phyloP scores from a whole-genome alignment of 2,797 vertebrate species.

The Xiphophorus birchmanni region DNA sequence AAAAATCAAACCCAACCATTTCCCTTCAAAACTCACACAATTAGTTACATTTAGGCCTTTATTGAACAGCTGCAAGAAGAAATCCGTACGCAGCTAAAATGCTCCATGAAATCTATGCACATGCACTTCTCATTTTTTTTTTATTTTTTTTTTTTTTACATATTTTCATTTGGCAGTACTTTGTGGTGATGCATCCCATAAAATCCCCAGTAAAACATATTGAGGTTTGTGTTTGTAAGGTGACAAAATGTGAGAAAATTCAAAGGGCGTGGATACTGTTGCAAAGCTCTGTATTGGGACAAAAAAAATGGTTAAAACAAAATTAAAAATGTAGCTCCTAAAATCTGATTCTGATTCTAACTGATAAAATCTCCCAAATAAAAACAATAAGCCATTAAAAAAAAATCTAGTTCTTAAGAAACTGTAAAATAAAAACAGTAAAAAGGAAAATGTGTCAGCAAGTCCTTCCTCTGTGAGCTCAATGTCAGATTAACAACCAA shows the following conservation, averaged over 20 bases:
- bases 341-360: not conserved
- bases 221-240: not conserved
- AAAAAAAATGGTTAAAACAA: not conserved
- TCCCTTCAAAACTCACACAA: not conserved
- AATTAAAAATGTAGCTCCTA: not conserved
- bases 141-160: not conserved
- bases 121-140: too few species aligned
- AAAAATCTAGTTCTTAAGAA: not conserved
- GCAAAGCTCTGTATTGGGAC: not conserved
- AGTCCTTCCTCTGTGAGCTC: not conserved
- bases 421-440: not conserved
- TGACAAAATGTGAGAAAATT: not conserved
- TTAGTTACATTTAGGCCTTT: not conserved
- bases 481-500: not conserved
- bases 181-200: not conserved
- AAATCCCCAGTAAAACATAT: conserved; percentile 1
- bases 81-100: not conserved
- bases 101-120: not conserved
- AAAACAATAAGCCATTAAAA: not conserved
- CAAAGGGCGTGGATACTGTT: not conserved
- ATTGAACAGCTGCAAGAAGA: not conserved
- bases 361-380: not conserved
- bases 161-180: not conserved
- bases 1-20: too few species aligned
- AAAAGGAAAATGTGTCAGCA: not conserved